Conservation (phyloP, 2,113 vertebrate genomes). For the Anas platyrhynchos region DNA sequence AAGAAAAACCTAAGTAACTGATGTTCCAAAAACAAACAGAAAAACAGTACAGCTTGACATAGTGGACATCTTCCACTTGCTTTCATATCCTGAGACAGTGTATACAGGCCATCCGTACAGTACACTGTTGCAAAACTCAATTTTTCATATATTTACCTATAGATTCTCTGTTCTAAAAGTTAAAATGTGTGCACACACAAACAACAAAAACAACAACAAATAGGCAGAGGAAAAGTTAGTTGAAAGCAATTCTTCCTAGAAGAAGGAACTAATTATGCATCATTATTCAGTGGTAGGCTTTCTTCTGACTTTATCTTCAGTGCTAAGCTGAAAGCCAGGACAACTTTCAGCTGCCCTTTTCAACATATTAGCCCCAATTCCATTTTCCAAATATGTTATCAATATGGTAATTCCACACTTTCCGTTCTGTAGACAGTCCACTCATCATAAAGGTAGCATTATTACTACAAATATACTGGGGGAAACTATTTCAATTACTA, state of each 20-base stretch:
- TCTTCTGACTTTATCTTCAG: slow-evolving; percentile 42
- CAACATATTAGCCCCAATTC: slow-evolving; percentile 77
- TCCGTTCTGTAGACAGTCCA: slow-evolving; percentile 73
- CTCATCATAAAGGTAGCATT: slow-evolving; percentile 80
- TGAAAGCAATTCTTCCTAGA: slow-evolving; percentile 26
- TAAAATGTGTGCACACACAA: background rate
- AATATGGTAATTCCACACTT: slow-evolving; percentile 85
- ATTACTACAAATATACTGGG: slow-evolving; percentile 80
- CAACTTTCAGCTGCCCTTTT: slow-evolving; percentile 78
- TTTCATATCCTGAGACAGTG: background rate
- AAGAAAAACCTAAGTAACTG: background rate
- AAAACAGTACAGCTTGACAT: background rate
- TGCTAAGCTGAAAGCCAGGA: slow-evolving; percentile 65
- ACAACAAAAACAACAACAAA: no score
- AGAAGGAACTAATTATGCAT: slow-evolving; percentile 48
- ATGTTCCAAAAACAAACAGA: background rate
- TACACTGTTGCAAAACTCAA: background rate
- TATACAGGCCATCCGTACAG: background rate
- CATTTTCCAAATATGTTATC: slow-evolving; percentile 82
- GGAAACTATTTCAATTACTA: slow-evolving; percentile 84
- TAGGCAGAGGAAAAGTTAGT: background rate
- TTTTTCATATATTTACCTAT: background rate
- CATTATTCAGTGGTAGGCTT: slow-evolving; percentile 3
- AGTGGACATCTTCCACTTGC: background rate
- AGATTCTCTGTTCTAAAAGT: background rate